Evolutionary conservation across 1,140 invertebrate genomes (phyloP), one percentile per base, ranked within the genome.

Genomic region (Penaeus chinensis): DNA sequence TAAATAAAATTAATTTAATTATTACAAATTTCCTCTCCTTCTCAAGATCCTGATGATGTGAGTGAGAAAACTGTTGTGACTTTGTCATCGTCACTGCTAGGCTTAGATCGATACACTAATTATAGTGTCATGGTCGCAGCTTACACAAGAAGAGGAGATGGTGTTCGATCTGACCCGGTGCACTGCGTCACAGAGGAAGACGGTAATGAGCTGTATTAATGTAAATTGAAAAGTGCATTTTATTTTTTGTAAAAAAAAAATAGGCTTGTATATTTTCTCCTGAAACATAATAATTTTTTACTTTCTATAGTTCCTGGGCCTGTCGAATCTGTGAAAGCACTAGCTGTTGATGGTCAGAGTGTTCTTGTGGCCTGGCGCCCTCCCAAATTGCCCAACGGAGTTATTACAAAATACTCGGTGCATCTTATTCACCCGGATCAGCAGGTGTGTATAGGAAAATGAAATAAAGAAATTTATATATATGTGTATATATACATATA

Each of bases 291-390:
- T 10, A 32, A 66, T 16, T 0, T 54, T 54, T 54, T 54, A 2
- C 54, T 54, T 54, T 54, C 1, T 13, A 13, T 54, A 88, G 87
- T 88, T 22, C 87, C 87, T 13, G 86, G 86, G 18, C 87, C 87
- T 11, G 82, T 88, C 42, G 87, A 88, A 65, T 24, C 42, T 32
- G 87, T 88, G 74, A 88, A 88, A 66, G 87, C 87, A 1, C 82
- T 81, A 71, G 82, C 85, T 13, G 82, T 84, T 76, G 78, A 88
- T 74, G 63, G 78, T 32, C 81, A 88, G 77, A 88, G 87, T 91
- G 96, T 98, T 84, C 93, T 98, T 63, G 95, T 98, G 19, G 96
- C 96, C 8, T 99, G 97, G 96, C 92, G 95, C 82, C 94, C 95
- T 8, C 96, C 96, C 2, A 91, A 94, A 0, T 93, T 94, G 63